These are phyloP conservation scores for Bedellia somnulentella DNA, from an alignment of 2,888 invertebrate species.

Conservation along the genomic window DNA sequence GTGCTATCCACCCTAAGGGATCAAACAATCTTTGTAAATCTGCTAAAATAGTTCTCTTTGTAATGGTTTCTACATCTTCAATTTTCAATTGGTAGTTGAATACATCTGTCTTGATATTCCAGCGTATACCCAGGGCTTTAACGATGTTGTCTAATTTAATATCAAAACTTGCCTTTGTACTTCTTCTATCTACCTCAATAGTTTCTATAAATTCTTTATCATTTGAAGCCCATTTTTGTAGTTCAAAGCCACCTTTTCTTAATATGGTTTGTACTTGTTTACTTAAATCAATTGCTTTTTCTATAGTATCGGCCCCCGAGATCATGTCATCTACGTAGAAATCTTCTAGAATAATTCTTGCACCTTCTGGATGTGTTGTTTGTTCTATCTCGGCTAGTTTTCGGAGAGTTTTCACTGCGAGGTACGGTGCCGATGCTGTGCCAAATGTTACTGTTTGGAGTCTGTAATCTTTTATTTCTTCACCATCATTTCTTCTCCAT, in stretches of 20 bases:
- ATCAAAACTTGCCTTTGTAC: background rate
- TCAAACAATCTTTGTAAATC: conserved; percentile 1
- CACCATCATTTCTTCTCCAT: conserved; percentile 8
- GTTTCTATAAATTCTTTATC: too few species aligned
- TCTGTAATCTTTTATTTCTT: conserved; percentile 5
- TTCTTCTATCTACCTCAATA: background rate
- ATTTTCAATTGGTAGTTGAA: background rate
- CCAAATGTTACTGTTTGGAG: conserved; percentile 10
- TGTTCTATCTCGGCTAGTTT: conserved; percentile 3
- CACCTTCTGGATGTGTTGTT: background rate
- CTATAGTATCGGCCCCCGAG: background rate
- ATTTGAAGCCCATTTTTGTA: conserved; percentile 8
- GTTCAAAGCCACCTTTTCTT: conserved; percentile 2
- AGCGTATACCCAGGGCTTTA: conserved; percentile 1
- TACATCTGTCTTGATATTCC: background rate
- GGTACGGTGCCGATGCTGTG: conserved; percentile 8
- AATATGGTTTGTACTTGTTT: background rate
- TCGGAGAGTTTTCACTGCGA: conserved; percentile 8
- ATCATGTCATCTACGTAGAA: conserved; percentile 3
- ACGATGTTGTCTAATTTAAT: background rate
- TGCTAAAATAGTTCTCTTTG: background rate
- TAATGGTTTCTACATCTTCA: too few species aligned
- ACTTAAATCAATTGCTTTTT: background rate
- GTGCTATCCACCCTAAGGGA: background rate
- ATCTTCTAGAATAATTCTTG: background rate